Percentiles rank a stretch among this genome's conserved stretches.
Evolutionary conservation across 2,888 invertebrate species (phyloP).

Genomic region (Cancer borealis): DNA sequence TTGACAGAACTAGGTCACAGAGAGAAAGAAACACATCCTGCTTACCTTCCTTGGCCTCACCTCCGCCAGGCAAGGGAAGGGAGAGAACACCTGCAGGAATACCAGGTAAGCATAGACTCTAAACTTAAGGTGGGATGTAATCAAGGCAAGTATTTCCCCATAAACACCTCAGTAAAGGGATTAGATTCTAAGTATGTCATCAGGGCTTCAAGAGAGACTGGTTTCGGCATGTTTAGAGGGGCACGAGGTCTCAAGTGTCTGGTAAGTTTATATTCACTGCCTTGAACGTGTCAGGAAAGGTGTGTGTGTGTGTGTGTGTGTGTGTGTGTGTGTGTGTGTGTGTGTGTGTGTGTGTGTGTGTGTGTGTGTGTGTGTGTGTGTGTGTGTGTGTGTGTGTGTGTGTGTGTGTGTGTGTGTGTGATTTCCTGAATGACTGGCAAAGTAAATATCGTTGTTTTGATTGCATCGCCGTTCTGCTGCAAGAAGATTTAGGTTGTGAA

Average conservation of each 20-base stretch:
- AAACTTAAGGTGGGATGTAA: neutral
- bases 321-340: slow-evolving; percentile 36
- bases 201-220: neutral
- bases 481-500: neutral
- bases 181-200: neutral
- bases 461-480: neutral
- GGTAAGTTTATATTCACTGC: slow-evolving; percentile 4
- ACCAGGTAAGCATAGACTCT: neutral
- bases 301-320: neutral
- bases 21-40: slow-evolving; percentile 14
- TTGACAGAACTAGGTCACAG: neutral
- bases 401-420: neutral
- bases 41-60: slow-evolving; percentile 14
- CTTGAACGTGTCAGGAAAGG: neutral
- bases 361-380: slow-evolving; percentile 16
- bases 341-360: slow-evolving; percentile 40
- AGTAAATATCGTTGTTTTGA: neutral
- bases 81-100: neutral
- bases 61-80: neutral
- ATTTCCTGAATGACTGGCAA: neutral
- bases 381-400: slow-evolving; percentile 33
- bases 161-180: neutral
- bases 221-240: neutral
- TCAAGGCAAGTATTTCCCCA: neutral
- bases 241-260: neutral